Conservation (phyloP, 2,797 vertebrate species). For the Hydrolagus colliei region DNA sequence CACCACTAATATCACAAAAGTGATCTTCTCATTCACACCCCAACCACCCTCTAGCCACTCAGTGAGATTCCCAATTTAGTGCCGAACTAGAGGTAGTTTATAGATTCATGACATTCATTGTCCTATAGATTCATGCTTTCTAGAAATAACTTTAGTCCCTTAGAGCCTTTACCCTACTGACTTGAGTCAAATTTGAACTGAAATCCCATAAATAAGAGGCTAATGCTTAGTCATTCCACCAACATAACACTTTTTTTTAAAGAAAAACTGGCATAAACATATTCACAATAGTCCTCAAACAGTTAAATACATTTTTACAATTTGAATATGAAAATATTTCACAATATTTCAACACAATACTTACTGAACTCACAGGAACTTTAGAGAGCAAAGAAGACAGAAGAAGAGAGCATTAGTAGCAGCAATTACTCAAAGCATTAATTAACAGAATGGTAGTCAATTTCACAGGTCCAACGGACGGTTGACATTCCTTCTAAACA, state of each 20-base stretch:
- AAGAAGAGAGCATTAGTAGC: constrained; percentile 50
- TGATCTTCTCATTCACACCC: background rate
- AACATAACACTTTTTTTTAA: background rate
- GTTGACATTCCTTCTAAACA: background rate
- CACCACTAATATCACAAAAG: background rate
- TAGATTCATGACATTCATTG: background rate
- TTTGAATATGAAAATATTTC: background rate
- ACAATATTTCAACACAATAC: constrained; percentile 46
- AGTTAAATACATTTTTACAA: background rate
- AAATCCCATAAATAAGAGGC: background rate
- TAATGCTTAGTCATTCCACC: background rate
- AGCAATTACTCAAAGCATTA: constrained; percentile 35
- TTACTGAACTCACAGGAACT: constrained; percentile 56
- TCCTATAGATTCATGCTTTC: background rate
- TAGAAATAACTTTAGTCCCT: background rate
- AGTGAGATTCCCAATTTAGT: background rate
- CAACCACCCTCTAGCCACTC: background rate
- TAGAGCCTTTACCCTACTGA: background rate
- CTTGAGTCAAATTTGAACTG: constrained; percentile 1
- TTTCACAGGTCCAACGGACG: background rate
- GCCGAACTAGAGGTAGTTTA: background rate
- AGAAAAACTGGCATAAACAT: background rate
- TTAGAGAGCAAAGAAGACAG: constrained; percentile 54
- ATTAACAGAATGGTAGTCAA: background rate
- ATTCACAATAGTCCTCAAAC: background rate